These are phyloP conservation scores for Cecropterus lyciades DNA, from an alignment of 1,140 invertebrate genomes.

Conservation along the genomic window DNA sequence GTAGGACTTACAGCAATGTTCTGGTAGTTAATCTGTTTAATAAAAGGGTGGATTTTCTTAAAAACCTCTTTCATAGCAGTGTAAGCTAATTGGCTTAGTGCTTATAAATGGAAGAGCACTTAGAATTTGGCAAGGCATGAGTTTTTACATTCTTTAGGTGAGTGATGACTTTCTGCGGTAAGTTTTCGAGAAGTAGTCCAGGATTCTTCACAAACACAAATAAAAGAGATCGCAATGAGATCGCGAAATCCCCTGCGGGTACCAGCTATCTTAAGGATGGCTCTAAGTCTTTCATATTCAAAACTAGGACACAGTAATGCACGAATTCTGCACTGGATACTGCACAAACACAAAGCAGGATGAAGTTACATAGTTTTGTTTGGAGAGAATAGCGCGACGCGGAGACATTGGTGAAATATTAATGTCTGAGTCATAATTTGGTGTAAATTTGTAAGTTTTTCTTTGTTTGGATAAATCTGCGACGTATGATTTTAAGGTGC, in stretches of 20 bases:
- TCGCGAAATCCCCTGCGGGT: conserved; percentile 30
- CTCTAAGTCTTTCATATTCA: conserved; percentile 31
- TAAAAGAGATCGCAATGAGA: conserved; percentile 35
- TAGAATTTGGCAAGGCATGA: too few relatives aligned
- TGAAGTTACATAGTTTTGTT: conserved; percentile 32
- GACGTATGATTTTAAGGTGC: too few relatives aligned
- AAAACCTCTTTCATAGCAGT: too few relatives aligned
- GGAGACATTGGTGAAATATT: conserved; percentile 27
- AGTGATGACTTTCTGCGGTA: conserved; percentile 14
- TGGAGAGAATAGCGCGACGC: conserved; percentile 8
- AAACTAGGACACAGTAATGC: conserved; percentile 29
- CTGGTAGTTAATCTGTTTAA: too few relatives aligned
- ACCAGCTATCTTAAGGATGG: conserved; percentile 25
- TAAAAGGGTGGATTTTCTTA: too few relatives aligned
- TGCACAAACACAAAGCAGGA: conserved; percentile 23
- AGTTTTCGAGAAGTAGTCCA: conserved; percentile 11
- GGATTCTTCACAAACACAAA: conserved; percentile 23
- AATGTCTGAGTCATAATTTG: conserved; percentile 10
- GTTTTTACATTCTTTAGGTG: not conserved
- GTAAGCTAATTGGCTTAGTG: too few relatives aligned
- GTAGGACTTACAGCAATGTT: too few relatives aligned
- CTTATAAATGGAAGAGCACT: too few relatives aligned
- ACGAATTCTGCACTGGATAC: conserved; percentile 26
- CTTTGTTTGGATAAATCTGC: too few relatives aligned
- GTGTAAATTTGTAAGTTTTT: too few relatives aligned